Evolutionary conservation across 2,113 vertebrate species (phyloP).

Genomic region (Calyptommatus sinebrachiatus): DNA sequence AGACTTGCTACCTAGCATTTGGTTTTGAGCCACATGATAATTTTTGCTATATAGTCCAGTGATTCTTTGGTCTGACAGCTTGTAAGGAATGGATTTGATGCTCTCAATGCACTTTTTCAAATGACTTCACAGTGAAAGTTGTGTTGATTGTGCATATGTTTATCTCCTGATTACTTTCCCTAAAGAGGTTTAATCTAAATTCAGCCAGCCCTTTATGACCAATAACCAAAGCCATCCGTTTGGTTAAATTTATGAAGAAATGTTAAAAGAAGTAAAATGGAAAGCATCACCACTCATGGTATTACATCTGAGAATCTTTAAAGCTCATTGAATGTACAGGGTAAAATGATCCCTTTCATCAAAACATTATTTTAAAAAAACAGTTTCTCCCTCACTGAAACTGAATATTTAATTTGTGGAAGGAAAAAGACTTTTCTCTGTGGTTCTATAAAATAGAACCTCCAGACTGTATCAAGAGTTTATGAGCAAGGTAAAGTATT

Average conservation of each 20-base stretch:
- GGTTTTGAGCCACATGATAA: constrained; percentile 11
- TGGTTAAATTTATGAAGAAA: constrained; percentile 45
- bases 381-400: constrained; percentile 13
- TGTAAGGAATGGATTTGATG: constrained; percentile 39
- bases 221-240: constrained; percentile 40
- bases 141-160: constrained; percentile 35
- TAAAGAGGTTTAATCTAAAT: constrained; percentile 54
- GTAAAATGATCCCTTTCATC: constrained; percentile 44
- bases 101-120: constrained; percentile 56
- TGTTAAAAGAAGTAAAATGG: constrained; percentile 51
- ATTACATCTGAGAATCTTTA: constrained; percentile 21
- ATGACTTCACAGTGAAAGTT: constrained; percentile 61
- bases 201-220: constrained; percentile 38
- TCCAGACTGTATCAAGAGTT: constrained; percentile 19
- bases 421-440: constrained; percentile 63
- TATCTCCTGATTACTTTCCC: constrained; percentile 29
- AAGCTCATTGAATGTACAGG: constrained; percentile 7
- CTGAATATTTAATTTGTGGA: constrained; percentile 45
- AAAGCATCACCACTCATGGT: constrained; percentile 11
- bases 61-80: constrained; percentile 51
- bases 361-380: not conserved
- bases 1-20: constrained; percentile 50
- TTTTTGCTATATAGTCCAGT: constrained; percentile 51
- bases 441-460: constrained; percentile 40
- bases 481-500: constrained; percentile 39